Evolutionary conservation across 1,140 invertebrate genomes (phyloP), one percentile per base, ranked within the genome.

Genomic region (Oppia nitens): DNA sequence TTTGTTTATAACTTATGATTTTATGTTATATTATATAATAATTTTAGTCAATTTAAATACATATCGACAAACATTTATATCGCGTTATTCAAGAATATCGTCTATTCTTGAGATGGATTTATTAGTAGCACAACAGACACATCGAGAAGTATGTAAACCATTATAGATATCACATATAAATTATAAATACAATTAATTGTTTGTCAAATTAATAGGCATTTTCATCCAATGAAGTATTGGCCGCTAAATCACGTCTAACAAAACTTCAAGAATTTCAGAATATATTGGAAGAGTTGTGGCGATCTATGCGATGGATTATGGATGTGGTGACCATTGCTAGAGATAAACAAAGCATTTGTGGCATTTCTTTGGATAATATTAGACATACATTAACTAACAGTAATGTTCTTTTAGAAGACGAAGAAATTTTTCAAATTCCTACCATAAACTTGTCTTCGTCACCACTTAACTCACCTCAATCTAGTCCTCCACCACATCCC

Each of bases 31-130:
- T 53, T 9, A 27, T 40, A 48, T 32, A 23, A 49, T 40, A 4
- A 21, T 55, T 59, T 56, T 40, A 71, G 85, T 92, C 47, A 87
- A 94, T 66, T 73, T 93, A 49, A 82, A 81, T 59, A 91, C 88
- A 6, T 98, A 96, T 71, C 88, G 93, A 66, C 79, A 78, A 23
- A 83, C 83, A 55, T 83, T 95, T 24, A 82, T 95, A 9, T 81
- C 83, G 64, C 81, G 85, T 64, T 96, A 95, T 72, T 86, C 87
- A 0, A 80, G 88, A 40, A 72, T 96, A 2, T 92, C 88, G 62
- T 91, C 87, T 65, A 85, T 93, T 25, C 73, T 96, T 21, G 92
- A 98, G 72, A 76, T 94, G 67, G 92, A 96, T 64, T 83, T 86
- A 0, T 83, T 86, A 2, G 77, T 93, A 59, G 91, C 92, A 2